A percentile compares a stretch with the other conserved stretches of the same genome.
These are phyloP conservation scores for Silurus meridionalis DNA, from an alignment of 2,113 vertebrate genomes.

Conservation along the genomic window DNA sequence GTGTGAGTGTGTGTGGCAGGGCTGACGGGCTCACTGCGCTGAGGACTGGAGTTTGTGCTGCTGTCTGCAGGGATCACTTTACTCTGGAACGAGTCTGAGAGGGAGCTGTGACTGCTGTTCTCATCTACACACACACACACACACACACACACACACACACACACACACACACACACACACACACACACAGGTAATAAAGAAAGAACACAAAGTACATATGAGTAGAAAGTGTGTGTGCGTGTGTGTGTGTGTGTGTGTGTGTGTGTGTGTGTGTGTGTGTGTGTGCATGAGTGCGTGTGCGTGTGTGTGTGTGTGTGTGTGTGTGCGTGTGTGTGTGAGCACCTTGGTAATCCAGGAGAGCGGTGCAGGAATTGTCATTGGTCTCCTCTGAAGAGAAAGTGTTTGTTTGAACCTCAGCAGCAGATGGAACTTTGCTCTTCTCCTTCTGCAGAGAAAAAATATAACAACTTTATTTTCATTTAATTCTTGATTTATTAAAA, in stretches of 20 bases:
- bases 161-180: not conserved
- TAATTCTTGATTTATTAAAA: not conserved
- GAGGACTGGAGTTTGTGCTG: slow-evolving; percentile 84
- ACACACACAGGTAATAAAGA: not conserved
- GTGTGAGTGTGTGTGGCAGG: slow-evolving; percentile 73
- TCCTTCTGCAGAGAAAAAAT: slow-evolving; percentile 73
- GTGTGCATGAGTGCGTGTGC: not conserved
- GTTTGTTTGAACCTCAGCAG: slow-evolving; percentile 70
- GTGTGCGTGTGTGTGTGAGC: slow-evolving; percentile 46
- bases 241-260: not conserved
- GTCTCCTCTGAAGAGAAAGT: slow-evolving; percentile 76
- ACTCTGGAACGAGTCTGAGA: slow-evolving; percentile 82
- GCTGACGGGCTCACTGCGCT: slow-evolving; percentile 85
- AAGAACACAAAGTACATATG: not conserved
- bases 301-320: not conserved
- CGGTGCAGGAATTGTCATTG: slow-evolving; percentile 75
- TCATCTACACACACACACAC: slow-evolving; percentile 75
- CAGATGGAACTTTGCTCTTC: slow-evolving; percentile 74
- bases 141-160: slow-evolving; percentile 40
- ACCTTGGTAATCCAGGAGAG: slow-evolving; percentile 87
- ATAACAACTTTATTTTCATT: not conserved
- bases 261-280: not conserved
- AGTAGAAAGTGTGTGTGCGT: not conserved
- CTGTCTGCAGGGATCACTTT: slow-evolving; percentile 86
- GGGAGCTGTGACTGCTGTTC: slow-evolving; percentile 89